Base-by-base conservation (phyloP, 2,113 vertebrate genomes). In the Herpailurus yagouaroundi region DNA sequence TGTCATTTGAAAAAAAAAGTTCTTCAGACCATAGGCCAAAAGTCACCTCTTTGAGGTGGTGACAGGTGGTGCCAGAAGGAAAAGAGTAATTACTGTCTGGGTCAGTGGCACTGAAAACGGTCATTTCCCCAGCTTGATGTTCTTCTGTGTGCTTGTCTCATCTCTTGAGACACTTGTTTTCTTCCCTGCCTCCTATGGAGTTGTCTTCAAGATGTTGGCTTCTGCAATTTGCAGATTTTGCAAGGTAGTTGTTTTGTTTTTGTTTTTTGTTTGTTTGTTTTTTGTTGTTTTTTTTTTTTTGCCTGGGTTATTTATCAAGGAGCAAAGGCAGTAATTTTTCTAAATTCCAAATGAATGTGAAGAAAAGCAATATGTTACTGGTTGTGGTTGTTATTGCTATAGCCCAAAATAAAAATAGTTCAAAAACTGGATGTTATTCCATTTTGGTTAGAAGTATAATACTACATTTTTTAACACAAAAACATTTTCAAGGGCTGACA, bases 1-100 rank as follows among this genome's bases (percentile, higher is more conserved):
- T 96, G 88, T 85, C 91, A 79, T 89, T 82, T 93, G 79, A 6
- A 73, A 73, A 96, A 89, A 88, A 89, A 95, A 91, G 91, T 94
- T 96, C 90, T 63, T 83, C 36, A 41, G 25, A 55, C 12, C 8
- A 31, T 19, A 77, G 41, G 29, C 27, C 27, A 48, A 77, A 77
- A 31, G 31, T 31, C 14, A 77, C 27, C 45, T 12, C 15, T 82
- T 48, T 21, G 29, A 85, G 38, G 38, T 21, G 18, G 41, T 85
- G 82, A 6, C 60, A 48, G 18, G 2, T 31, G 41, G 11, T 33
- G 29, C 38, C 38, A 66, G 19, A 18, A 64, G 18, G 10, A 64
- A n/a, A 80, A 48, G 82, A 16, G 18, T 33, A 85, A 41, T 9
- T 48, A 33, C 27, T 48, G 1, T 66, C 38, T 66, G 82, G 60